Evolutionary conservation across 2,888 invertebrate genomes (phyloP), one percentile per base, ranked within the genome.

Genomic region (Parnassius orleans): DNA sequence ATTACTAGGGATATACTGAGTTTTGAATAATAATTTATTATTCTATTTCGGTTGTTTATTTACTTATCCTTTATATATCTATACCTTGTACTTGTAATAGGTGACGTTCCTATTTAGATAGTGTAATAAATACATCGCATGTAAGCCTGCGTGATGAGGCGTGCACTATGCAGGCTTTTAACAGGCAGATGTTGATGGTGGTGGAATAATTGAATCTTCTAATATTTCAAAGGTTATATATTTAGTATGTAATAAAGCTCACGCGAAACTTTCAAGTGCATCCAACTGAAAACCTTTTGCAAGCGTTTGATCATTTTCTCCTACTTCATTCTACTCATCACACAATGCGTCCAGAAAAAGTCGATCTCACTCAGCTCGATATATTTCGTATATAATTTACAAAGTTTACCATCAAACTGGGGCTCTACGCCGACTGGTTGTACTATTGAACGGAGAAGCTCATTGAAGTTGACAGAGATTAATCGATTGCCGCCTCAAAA

Each of bases 381-480:
- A 68, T 50, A 72, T 57, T 65, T 54, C 53, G 66, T 67, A 66
- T 57, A 55, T 57, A 42, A 75, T 53, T 48, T 19, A 53, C 11
- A 24, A 61, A 61, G 19, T 2, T 52, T 41, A 24, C 43, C 50
- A 69, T 71, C 77, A 10, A 72, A 74, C 73, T 72, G 76, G 69
- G 12, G 85, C 66, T 83, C 82, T 69, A 68, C 70, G 71, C 76
- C 70, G 72, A 74, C 76, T 84, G 84, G 84, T 80, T 76, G 71
- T 79, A 81, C 78, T 81, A 83, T 80, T 79, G 79, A 80, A 78
- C 77, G 83, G 79, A 74, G 74, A 75, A 80, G 76, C 83, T 81
- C 84, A 84, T 83, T 86, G 82, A 80, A 78, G 84, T 80, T 78
- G 88, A 87, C 86, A 87, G 82, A 85, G 87, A 89, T 89, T 88